These are phyloP conservation scores for Saturnia japonica DNA, from an alignment of 2,888 invertebrate genomes.

Conservation along the genomic window DNA sequence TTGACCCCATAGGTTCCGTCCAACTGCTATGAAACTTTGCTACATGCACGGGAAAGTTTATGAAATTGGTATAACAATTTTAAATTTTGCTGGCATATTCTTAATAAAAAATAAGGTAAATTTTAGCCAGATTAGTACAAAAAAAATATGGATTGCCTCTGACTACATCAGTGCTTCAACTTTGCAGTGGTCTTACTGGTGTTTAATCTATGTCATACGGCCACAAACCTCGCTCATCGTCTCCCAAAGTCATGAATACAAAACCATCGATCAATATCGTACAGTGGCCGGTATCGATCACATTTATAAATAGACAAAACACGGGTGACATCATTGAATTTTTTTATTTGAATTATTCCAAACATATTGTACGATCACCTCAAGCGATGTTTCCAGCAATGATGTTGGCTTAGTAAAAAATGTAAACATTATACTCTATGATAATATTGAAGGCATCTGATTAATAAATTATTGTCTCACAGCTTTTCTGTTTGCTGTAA, in stretches of 20 bases:
- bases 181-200: neutral
- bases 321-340: constrained; percentile 10
- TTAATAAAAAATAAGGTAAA: no score
- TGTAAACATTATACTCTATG: neutral
- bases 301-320: constrained; percentile 8
- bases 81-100: no score
- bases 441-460: neutral
- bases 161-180: no score
- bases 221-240: neutral
- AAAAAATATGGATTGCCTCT: no score
- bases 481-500: no score
- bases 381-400: neutral
- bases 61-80: no score
- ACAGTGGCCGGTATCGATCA: neutral
- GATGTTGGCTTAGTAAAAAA: constrained; percentile 3
- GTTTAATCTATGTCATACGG: neutral
- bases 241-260: neutral
- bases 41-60: no score
- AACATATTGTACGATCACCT: constrained; percentile 6
- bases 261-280: constrained; percentile 4
- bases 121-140: no score
- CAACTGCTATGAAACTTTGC: no score
- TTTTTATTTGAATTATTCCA: neutral
- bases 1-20: no score
- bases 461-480: no score